Conservation (phyloP, 1,140 invertebrate genomes). For the Dinoponera quadriceps region DNA sequence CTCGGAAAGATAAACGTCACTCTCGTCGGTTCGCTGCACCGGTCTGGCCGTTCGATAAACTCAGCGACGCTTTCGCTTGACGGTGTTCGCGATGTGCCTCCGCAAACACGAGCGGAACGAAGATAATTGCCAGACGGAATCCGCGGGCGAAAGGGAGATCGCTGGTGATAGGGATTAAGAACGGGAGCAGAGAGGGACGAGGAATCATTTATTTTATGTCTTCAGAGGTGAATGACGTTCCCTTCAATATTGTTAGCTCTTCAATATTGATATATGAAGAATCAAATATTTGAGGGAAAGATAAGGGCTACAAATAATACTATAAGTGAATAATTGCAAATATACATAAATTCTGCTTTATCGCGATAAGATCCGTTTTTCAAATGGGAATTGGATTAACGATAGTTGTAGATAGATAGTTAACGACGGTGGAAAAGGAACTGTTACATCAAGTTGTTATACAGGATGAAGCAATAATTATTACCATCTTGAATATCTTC, state of each 20-base stretch:
- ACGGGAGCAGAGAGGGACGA: neutral
- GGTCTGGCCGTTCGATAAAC: slow-evolving; percentile 41
- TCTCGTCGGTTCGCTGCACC: neutral
- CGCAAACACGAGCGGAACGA: neutral
- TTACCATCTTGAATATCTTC: no score
- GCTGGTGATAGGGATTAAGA: neutral
- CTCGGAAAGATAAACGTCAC: slow-evolving; percentile 46
- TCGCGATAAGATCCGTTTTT: no score
- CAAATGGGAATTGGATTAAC: no score
- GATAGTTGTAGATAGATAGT: no score
- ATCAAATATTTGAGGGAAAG: neutral
- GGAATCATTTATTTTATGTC: slow-evolving; percentile 17
- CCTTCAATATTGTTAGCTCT: no score
- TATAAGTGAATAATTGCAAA: neutral
- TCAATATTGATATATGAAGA: neutral
- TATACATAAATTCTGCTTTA: no score
- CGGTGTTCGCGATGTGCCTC: neutral
- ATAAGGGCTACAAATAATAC: neutral
- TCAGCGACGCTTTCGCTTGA: slow-evolving; percentile 41
- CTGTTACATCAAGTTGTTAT: no score
- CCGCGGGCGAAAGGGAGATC: slow-evolving; percentile 26
- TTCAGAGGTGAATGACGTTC: slow-evolving; percentile 14
- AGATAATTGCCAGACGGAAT: slow-evolving; percentile 41
- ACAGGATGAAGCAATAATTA: no score
- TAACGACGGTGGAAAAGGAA: no score